Conservation (phyloP, 1,140 invertebrate genomes). For the Drosophila erecta region DNA sequence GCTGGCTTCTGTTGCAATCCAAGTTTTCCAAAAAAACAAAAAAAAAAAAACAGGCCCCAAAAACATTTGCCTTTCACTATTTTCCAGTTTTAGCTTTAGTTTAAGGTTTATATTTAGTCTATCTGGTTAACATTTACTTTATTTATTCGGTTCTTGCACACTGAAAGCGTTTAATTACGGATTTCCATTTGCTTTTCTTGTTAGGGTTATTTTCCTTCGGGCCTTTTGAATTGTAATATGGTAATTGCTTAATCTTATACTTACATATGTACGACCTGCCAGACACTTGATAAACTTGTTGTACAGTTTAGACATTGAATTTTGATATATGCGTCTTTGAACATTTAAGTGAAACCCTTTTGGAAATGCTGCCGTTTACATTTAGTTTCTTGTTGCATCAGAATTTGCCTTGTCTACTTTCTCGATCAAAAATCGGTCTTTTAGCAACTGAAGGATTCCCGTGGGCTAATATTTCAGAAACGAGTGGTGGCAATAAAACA, state of each 20-base stretch:
- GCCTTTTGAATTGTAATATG: neutral
- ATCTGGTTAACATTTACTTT: conserved; percentile 4
- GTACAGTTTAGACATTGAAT: conserved; percentile 43
- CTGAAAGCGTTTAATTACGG: conserved; percentile 39
- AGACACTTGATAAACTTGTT: conserved; percentile 33
- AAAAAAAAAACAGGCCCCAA: neutral
- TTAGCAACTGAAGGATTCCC: conserved; percentile 6
- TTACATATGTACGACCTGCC: conserved; percentile 32
- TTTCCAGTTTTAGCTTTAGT: neutral
- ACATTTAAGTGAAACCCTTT: conserved; percentile 75
- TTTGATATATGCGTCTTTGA: conserved; percentile 63
- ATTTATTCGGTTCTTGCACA: conserved; percentile 33
- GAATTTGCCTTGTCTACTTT: conserved; percentile 11
- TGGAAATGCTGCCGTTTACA: conserved; percentile 72
- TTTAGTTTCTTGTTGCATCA: conserved; percentile 36
- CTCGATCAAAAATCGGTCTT: neutral
- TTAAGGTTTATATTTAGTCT: neutral
- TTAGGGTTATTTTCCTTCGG: neutral
- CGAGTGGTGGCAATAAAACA: no score
- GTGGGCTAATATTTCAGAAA: neutral
- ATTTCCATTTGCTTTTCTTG: neutral
- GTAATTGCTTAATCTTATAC: conserved; percentile 21
- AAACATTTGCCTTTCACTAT: neutral
- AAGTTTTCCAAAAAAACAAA: neutral
- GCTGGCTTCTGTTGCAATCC: neutral